Percentiles rank a stretch among this genome's conserved stretches.
Evolutionary conservation across 2,113 vertebrate genomes (phyloP).

Genomic region (Illadopsis cleaveri): DNA sequence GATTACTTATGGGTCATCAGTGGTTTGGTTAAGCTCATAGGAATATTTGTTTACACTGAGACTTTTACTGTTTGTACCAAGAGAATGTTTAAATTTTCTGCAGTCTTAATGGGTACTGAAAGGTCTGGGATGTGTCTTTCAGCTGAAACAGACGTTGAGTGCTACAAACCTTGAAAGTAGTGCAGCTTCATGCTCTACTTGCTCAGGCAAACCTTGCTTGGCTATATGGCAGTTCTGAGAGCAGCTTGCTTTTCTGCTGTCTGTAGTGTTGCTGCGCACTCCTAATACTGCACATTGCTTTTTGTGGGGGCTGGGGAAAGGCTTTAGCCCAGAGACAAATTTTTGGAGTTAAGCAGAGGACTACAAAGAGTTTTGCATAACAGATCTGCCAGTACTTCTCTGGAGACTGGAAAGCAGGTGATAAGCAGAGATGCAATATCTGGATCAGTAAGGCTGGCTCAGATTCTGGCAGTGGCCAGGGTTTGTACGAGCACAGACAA

Average conservation of each 20-base stretch:
- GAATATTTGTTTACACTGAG: background rate
- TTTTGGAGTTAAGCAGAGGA: background rate
- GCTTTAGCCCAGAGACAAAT: background rate
- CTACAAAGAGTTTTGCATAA: background rate
- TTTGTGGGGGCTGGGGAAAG: background rate
- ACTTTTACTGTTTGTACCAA: constrained; percentile 16
- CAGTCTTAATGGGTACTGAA: constrained; percentile 10
- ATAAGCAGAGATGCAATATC: background rate
- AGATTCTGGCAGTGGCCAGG: background rate
- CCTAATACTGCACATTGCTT: background rate
- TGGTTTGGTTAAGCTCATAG: constrained; percentile 4
- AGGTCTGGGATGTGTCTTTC: constrained; percentile 10
- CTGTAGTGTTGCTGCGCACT: background rate
- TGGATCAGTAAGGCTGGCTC: background rate
- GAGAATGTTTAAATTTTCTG: constrained; percentile 23
- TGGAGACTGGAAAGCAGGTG: background rate
- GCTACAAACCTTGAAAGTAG: background rate
- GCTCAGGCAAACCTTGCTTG: constrained; percentile 6
- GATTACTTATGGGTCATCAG: background rate
- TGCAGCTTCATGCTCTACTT: background rate
- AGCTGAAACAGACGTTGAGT: background rate
- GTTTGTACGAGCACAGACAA: background rate
- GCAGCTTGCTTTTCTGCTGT: constrained; percentile 28
- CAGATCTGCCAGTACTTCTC: background rate
- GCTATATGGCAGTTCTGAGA: background rate